Evolutionary conservation across 2,797 vertebrate species (phyloP).

Genomic region (Dallia pectoralis): DNA sequence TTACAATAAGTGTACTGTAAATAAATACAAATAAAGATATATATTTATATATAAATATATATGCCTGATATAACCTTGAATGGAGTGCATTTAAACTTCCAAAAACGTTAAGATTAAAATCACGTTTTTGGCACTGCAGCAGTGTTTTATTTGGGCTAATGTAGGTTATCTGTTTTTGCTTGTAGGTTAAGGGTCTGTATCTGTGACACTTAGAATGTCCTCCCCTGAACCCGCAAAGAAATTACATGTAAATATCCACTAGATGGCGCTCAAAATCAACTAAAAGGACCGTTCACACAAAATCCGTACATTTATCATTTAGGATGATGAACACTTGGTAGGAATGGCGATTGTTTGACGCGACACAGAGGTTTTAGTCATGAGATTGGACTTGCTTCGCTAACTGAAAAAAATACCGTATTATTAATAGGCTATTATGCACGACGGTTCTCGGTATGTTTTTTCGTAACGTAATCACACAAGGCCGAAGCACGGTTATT

Average conservation of each 20-base stretch:
- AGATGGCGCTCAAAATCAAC: slow-evolving; percentile 67
- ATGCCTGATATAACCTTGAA: no score
- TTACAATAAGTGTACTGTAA: no score
- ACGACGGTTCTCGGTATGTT: background rate
- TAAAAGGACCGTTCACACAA: slow-evolving; percentile 11
- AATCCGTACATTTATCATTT: background rate
- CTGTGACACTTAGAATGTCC: slow-evolving; percentile 65
- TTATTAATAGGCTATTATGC: background rate
- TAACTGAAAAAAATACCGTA: slow-evolving; percentile 13
- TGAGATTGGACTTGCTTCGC: slow-evolving; percentile 16
- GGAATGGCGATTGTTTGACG: slow-evolving; percentile 25
- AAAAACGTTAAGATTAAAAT: no score
- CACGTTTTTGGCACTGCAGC: no score
- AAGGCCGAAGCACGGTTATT: background rate
- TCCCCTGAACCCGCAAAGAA: slow-evolving; percentile 68
- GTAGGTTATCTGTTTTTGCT: no score
- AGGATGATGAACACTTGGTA: background rate
- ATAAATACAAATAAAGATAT: no score
- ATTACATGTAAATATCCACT: slow-evolving; percentile 58
- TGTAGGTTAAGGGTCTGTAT: background rate
- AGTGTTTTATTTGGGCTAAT: no score
- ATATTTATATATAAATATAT: no score
- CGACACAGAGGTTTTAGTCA: background rate
- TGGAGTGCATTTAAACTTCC: no score
- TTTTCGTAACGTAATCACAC: slow-evolving; percentile 1